A percentile compares a stretch with the other conserved stretches of the same genome.
Conservation (phyloP, 2,113 vertebrate genomes). For the Callipepla californica region DNA sequence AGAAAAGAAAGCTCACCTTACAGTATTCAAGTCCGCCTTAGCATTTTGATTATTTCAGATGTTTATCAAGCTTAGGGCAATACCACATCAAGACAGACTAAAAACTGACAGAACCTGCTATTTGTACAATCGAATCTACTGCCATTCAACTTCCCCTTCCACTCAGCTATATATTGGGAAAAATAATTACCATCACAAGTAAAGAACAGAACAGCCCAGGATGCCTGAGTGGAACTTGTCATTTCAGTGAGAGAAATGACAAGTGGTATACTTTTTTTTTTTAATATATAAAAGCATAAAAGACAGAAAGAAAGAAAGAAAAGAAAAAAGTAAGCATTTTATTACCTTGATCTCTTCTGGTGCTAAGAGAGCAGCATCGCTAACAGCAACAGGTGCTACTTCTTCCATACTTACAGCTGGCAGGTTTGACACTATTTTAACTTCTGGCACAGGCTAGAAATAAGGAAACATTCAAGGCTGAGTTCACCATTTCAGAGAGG, state of each 20-base stretch:
- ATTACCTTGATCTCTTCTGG: conserved; percentile 95
- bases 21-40: neutral
- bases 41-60: neutral
- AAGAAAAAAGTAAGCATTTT: too few relatives aligned
- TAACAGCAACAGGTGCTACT: conserved; percentile 91
- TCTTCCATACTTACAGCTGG: conserved; percentile 95
- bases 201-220: neutral
- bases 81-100: neutral
- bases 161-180: neutral
- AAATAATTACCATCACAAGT: neutral
- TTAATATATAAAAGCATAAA: neutral
- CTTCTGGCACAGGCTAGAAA: conserved; percentile 89
- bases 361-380: conserved; percentile 89
- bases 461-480: neutral
- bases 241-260: too few relatives aligned
- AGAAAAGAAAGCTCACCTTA: neutral
- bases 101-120: neutral
- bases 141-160: neutral
- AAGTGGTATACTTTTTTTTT: too few relatives aligned
- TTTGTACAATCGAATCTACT: neutral
- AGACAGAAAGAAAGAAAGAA: too few relatives aligned
- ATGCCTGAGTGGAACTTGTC: neutral
- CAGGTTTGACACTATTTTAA: conserved; percentile 94
- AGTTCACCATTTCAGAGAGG: neutral
- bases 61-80: neutral